Conservation (phyloP, 2,113 vertebrate species). For the Mesocricetus auratus region DNA sequence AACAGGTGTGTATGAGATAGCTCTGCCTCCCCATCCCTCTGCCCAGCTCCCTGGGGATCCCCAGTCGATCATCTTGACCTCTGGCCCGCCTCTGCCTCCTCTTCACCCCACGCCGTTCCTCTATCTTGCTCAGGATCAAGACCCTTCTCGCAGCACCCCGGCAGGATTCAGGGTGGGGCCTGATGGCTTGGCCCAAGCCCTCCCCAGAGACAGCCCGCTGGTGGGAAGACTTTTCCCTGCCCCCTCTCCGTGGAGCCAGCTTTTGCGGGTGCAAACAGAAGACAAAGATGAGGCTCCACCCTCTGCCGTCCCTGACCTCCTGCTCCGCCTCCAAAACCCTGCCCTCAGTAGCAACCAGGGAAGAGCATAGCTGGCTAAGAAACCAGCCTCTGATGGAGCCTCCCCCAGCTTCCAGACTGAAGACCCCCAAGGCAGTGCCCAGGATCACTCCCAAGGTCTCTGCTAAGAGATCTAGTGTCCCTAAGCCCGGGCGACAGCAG, state of each 20-base stretch:
- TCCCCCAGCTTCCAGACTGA: background rate
- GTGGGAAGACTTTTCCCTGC: background rate
- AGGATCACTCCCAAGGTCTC: background rate
- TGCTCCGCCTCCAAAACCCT: background rate
- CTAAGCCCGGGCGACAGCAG: background rate
- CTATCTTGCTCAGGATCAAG: background rate
- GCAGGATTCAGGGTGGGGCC: background rate
- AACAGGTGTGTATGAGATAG: background rate
- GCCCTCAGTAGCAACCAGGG: background rate
- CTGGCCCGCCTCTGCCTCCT: no score
- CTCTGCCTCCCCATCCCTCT: background rate
- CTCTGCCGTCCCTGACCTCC: background rate
- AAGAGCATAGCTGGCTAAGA: background rate
- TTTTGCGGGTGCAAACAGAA: background rate
- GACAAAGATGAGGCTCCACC: background rate
- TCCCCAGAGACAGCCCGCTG: background rate
- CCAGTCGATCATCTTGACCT: background rate
- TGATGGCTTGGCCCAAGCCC: background rate
- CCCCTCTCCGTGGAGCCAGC: background rate
- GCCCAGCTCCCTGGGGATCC: background rate
- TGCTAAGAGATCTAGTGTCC: background rate
- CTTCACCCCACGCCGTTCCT: background rate
- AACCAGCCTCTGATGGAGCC: background rate
- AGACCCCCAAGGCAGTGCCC: background rate
- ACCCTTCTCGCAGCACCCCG: background rate